A percentile compares a stretch with the other conserved stretches of the same genome.
These are phyloP conservation scores for Cervus canadensis DNA, from an alignment of 2,113 vertebrate genomes.

Conservation along the genomic window DNA sequence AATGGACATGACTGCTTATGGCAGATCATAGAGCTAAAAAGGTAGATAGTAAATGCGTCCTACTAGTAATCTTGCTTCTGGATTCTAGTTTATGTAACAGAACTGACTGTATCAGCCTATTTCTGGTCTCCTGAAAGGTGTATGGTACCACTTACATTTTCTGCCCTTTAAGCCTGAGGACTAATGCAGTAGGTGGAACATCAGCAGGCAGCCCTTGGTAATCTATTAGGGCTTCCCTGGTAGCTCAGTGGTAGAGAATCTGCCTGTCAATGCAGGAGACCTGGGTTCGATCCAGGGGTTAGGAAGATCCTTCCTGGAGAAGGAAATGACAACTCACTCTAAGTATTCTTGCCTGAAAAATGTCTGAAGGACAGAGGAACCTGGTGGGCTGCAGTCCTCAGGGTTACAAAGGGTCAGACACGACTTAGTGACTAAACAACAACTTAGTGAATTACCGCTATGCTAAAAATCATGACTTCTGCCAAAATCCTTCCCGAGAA, in stretches of 20 bases:
- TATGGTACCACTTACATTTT: neutral
- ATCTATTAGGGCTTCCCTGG: neutral
- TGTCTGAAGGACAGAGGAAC: neutral
- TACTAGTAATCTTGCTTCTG: neutral
- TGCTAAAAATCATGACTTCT: neutral
- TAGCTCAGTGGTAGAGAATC: neutral
- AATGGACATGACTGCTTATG: neutral
- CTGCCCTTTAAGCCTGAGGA: neutral
- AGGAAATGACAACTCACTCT: neutral
- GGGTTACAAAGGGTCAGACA: neutral
- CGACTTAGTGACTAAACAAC: neutral
- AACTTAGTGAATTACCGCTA: neutral
- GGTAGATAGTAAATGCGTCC: neutral
- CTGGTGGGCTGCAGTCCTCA: neutral
- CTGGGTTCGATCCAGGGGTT: neutral
- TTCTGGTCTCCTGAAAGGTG: neutral
- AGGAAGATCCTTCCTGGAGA: neutral
- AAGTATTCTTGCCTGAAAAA: neutral
- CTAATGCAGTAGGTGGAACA: neutral
- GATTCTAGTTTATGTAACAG: neutral
- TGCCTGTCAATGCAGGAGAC: neutral
- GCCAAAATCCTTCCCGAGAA: neutral
- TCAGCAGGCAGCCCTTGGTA: neutral
- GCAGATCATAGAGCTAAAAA: neutral
- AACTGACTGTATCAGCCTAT: neutral